Evolutionary conservation across 2,113 vertebrate species (phyloP).

Genomic region (Poeciliopsis retropinna): DNA sequence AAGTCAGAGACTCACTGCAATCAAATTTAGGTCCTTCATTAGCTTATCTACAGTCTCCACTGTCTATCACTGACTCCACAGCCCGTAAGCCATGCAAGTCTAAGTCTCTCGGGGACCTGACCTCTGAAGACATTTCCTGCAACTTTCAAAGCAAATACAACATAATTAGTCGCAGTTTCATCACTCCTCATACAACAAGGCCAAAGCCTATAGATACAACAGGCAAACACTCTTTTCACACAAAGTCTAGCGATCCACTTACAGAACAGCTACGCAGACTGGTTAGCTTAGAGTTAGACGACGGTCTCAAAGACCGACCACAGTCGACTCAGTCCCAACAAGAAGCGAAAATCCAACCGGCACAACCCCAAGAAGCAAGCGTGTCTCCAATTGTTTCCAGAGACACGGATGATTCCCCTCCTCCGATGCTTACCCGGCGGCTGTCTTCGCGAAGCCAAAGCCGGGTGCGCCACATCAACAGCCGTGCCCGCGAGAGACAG

Average conservation of each 20-base stretch:
- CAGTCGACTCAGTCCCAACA: slow-evolving; percentile 24
- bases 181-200: slow-evolving; percentile 83
- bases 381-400: slow-evolving; percentile 23
- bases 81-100: slow-evolving; percentile 88
- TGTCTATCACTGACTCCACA: slow-evolving; percentile 23
- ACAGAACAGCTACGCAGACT: slow-evolving; percentile 91
- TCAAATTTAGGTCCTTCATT: slow-evolving; percentile 35
- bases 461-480: slow-evolving; percentile 94
- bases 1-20: slow-evolving; percentile 28
- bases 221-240: slow-evolving; percentile 46
- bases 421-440: slow-evolving; percentile 83
- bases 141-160: slow-evolving; percentile 98
- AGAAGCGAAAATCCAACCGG: slow-evolving; percentile 14
- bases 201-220: slow-evolving; percentile 63
- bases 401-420: slow-evolving; percentile 79
- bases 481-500: slow-evolving; percentile 90
- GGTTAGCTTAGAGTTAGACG: slow-evolving; percentile 88
- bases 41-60: slow-evolving; percentile 25
- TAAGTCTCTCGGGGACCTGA: slow-evolving; percentile 95
- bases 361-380: slow-evolving; percentile 25
- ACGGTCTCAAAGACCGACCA: slow-evolving; percentile 51
- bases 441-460: slow-evolving; percentile 96
- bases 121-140: slow-evolving; percentile 96
- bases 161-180: slow-evolving; percentile 92
- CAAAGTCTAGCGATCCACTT: slow-evolving; percentile 84